Percentiles rank a stretch among this genome's conserved stretches.
Conservation (phyloP, 1,140 invertebrate species). For the Hycleus cichorii region DNA sequence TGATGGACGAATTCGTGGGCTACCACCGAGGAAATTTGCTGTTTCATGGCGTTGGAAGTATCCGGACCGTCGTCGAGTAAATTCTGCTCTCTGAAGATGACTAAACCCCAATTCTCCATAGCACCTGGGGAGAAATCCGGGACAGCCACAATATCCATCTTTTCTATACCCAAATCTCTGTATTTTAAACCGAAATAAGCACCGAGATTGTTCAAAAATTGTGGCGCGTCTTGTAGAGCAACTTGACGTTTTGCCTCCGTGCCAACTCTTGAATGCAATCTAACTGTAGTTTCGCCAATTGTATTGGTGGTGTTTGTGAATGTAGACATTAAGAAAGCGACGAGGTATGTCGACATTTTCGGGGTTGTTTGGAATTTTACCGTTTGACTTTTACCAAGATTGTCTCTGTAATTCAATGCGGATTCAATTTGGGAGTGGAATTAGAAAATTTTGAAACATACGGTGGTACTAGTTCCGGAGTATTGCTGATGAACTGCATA, state of each 20-base stretch:
- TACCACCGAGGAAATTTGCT: constrained; percentile 46
- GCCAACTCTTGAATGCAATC: not conserved
- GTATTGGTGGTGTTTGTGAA: constrained; percentile 1
- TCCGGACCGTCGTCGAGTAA: constrained; percentile 47
- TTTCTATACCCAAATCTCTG: constrained; percentile 50
- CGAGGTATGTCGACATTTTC: constrained; percentile 65
- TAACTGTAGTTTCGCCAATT: not conserved
- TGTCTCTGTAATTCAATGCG: too few relatives aligned
- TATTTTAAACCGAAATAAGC: not conserved
- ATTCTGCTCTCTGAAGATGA: constrained; percentile 55
- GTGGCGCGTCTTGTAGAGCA: not conserved
- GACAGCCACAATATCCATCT: constrained; percentile 58
- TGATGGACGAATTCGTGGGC: constrained; percentile 55
- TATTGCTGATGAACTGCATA: not conserved
- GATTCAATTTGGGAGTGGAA: too few relatives aligned
- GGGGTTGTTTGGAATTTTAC: constrained; percentile 49
- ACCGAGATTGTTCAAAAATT: not conserved
- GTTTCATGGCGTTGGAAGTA: constrained; percentile 36
- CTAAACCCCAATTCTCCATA: constrained; percentile 77
- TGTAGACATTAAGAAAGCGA: constrained; percentile 54
- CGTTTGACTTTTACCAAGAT: not conserved
- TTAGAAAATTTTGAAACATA: too few relatives aligned
- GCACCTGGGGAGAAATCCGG: constrained; percentile 73
- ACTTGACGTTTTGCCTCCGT: not conserved
- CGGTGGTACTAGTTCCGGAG: too few relatives aligned